A percentile compares a stretch with the other conserved stretches of the same genome.
Evolutionary conservation across 1,140 invertebrate species (phyloP).

Genomic region (Polypedilum vanderplanki): DNA sequence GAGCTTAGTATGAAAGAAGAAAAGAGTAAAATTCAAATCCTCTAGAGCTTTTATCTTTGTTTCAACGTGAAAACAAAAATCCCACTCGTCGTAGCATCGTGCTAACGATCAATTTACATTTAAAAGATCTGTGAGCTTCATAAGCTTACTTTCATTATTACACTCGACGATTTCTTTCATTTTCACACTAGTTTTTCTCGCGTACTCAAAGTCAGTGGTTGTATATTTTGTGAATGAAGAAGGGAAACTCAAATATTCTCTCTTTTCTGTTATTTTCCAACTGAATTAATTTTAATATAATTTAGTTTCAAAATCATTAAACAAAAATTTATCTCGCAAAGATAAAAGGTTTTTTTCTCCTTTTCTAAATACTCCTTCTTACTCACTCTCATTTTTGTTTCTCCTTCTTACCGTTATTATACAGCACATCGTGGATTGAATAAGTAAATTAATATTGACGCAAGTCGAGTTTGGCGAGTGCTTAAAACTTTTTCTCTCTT

Average conservation of each 20-base stretch:
- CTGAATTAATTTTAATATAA: background rate
- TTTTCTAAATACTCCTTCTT: no score
- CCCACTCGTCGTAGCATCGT: background rate
- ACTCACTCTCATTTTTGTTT: background rate
- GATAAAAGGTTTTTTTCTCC: no score
- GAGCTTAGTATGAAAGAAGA: no score
- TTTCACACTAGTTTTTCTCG: conserved; percentile 12
- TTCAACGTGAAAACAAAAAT: background rate
- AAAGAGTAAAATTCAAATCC: no score
- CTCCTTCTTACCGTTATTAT: background rate
- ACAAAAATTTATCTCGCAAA: no score
- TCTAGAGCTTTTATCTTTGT: no score
- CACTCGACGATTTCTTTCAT: background rate
- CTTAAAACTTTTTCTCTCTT: background rate
- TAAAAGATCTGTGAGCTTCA: conserved; percentile 9
- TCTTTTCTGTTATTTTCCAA: background rate
- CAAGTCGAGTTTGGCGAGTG: background rate
- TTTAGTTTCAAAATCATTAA: conserved; percentile 16
- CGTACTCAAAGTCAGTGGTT: background rate
- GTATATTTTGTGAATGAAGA: background rate
- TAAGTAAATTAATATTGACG: background rate
- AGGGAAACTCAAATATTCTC: background rate
- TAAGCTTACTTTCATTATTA: background rate
- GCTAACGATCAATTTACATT: conserved; percentile 14
- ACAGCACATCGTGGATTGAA: background rate